Percentiles rank a stretch among this genome's conserved stretches.
Conservation (phyloP, 2,888 invertebrate genomes). For the Hypselothyrea guttata region DNA sequence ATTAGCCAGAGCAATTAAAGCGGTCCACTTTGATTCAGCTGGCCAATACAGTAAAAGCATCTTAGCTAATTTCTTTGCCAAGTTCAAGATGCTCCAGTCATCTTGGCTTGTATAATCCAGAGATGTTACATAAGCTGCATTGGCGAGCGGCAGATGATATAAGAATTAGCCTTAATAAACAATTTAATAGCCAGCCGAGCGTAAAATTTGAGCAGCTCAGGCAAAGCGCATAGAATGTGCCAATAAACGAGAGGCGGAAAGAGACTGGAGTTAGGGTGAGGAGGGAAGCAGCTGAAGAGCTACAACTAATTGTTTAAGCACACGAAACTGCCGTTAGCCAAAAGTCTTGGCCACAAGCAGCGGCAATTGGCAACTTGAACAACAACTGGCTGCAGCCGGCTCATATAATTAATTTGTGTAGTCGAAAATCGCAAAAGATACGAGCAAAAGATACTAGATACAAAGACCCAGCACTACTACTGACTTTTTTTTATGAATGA, state of each 20-base stretch:
- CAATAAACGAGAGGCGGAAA: neutral
- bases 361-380: conserved; percentile 13
- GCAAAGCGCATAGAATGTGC: conserved; percentile 39
- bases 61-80: no score
- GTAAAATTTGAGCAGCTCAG: conserved; percentile 44
- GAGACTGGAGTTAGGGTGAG: neutral
- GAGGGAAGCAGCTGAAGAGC: neutral
- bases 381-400: conserved; percentile 25
- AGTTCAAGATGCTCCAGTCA: no score
- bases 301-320: conserved; percentile 47
- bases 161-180: conserved; percentile 46
- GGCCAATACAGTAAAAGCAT: no score
- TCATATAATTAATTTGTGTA: conserved; percentile 54
- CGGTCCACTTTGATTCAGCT: no score
- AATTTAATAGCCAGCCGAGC: conserved; percentile 47
- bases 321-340: conserved; percentile 58
- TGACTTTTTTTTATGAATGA: conserved; percentile 65
- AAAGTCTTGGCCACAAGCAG: conserved; percentile 48
- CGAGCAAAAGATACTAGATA: conserved; percentile 11
- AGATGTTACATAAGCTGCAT: conserved; percentile 1
- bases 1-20: no score
- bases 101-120: conserved; percentile 8
- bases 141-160: conserved; percentile 37
- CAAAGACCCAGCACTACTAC: conserved; percentile 9
- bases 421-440: conserved; percentile 46